phyloP scores from a whole-genome alignment of 2,113 vertebrate species.

The Tragelaphus strepsiceros region DNA sequence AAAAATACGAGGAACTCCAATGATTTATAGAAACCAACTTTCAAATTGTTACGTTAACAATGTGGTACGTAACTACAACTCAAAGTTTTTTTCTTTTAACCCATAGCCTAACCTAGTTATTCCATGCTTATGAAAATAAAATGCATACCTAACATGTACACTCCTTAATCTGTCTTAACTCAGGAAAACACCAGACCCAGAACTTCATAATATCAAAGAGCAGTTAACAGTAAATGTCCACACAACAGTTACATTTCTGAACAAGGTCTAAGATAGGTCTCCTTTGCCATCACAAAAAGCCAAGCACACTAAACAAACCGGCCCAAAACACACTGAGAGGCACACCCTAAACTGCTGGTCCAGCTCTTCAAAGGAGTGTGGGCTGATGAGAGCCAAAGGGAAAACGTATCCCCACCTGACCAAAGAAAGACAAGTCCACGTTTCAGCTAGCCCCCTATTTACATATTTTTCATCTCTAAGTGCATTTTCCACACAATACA shows the following conservation, averaged over 20 bases:
- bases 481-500: conserved; percentile 28
- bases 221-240: not conserved
- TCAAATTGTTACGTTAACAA: not conserved
- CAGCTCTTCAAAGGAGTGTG: not conserved
- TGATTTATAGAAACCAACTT: conserved; percentile 12
- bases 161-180: not conserved
- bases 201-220: not conserved
- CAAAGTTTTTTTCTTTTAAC: conserved; percentile 2
- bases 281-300: conserved; percentile 16
- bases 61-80: not conserved
- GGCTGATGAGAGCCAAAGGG: not conserved
- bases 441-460: not conserved
- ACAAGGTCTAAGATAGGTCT: not conserved
- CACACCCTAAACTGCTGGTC: not conserved
- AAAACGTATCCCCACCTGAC: not conserved
- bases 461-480: conserved; percentile 15
- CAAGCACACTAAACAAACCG: not conserved
- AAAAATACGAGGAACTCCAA: not conserved
- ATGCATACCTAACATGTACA: not conserved
- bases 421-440: not conserved
- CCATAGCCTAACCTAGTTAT: not conserved
- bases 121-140: not conserved
- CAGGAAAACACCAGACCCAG: not conserved
- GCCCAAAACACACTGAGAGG: not conserved
- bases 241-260: not conserved